Conservation (phyloP, 2,797 vertebrate genomes). For the Cirrhinus mrigala region DNA sequence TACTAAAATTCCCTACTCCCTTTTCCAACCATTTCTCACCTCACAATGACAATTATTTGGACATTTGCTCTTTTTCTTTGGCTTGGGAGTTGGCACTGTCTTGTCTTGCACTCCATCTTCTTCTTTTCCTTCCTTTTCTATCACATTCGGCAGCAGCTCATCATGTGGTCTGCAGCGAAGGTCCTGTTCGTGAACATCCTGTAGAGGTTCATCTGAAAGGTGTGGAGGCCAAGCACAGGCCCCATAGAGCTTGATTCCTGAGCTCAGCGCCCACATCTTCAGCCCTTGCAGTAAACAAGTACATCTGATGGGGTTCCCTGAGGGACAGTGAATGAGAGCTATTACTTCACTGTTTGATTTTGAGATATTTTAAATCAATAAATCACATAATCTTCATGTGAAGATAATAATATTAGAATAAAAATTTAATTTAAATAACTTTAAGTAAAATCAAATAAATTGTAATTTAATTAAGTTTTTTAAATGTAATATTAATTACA, state of each 20-base stretch:
- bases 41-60: conserved; percentile 83
- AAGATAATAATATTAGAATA: background rate
- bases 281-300: conserved; percentile 86
- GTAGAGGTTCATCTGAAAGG: conserved; percentile 82
- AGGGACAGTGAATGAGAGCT: background rate
- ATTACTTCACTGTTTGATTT: background rate
- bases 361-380: background rate
- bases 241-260: conserved; percentile 76
- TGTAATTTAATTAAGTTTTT: background rate
- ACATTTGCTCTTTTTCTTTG: conserved; percentile 72
- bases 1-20: background rate
- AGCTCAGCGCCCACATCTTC: conserved; percentile 75
- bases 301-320: conserved; percentile 87
- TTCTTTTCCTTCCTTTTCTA: conserved; percentile 61
- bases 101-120: conserved; percentile 66
- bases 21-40: conserved; percentile 60
- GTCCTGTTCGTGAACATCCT: conserved; percentile 74
- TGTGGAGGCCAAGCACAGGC: conserved; percentile 80
- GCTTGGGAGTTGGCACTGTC: background rate
- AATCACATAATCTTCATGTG: background rate
- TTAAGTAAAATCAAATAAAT: too few species aligned
- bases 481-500: background rate
- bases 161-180: conserved; percentile 77
- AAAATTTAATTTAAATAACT: background rate
- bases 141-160: conserved; percentile 58